phyloP scores from a whole-genome alignment of 1,140 invertebrate genomes.

The Bombus vancouverensis region DNA sequence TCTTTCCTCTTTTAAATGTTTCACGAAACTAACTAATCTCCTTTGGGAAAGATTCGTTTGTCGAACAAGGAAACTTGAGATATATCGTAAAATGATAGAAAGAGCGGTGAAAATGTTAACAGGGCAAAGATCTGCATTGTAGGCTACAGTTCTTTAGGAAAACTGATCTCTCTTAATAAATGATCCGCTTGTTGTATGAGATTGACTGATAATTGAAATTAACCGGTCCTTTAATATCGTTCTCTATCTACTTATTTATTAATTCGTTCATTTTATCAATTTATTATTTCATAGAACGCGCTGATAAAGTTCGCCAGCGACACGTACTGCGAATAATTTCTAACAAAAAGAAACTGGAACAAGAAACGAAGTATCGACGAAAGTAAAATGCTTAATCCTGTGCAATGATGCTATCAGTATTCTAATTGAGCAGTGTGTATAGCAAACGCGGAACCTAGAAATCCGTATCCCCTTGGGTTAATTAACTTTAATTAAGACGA shows the following conservation, averaged over 20 bases:
- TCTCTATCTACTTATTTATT: not conserved
- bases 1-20: not conserved
- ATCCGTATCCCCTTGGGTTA: conserved; percentile 34
- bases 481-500: conserved; percentile 62
- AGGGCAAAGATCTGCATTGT: too few relatives aligned
- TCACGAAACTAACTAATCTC: too few relatives aligned
- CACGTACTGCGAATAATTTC: not conserved
- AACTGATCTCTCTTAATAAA: not conserved
- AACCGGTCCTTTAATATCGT: too few relatives aligned
- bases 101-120: too few relatives aligned
- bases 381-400: not conserved
- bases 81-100: not conserved
- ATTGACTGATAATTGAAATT: too few relatives aligned
- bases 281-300: not conserved
- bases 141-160: too few relatives aligned
- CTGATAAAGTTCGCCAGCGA: not conserved
- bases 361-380: not conserved
- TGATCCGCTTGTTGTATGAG: not conserved
- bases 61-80: too few relatives aligned
- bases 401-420: not conserved
- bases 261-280: not conserved
- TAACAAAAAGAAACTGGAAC: not conserved
- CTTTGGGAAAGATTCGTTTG: too few relatives aligned
- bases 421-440: conserved; percentile 5
- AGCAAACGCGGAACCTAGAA: not conserved